Evolutionary conservation across 2,113 vertebrate species (phyloP).

Genomic region (Peromyscus leucopus): DNA sequence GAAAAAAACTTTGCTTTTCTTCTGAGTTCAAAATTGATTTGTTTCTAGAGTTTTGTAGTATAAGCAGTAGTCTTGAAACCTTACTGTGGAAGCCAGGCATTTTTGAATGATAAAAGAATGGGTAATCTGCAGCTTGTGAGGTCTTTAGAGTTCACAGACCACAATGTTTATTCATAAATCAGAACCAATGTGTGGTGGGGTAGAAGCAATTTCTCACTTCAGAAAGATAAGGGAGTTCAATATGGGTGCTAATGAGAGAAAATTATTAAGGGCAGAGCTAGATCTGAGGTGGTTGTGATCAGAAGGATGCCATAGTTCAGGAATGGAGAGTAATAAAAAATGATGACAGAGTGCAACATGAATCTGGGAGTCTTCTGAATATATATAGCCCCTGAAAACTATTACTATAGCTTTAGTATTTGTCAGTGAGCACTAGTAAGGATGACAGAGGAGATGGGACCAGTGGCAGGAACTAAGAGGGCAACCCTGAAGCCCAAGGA

Average conservation of each 20-base stretch:
- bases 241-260: neutral
- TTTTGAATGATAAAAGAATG: neutral
- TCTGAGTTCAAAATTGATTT: constrained; percentile 13
- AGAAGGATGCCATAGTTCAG: neutral
- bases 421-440: neutral
- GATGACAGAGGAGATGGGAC: neutral
- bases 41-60: neutral
- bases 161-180: constrained; percentile 29
- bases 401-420: neutral
- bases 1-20: neutral
- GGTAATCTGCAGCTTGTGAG: neutral
- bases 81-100: neutral
- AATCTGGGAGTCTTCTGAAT: neutral
- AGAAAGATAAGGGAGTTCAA: neutral
- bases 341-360: neutral
- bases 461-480: neutral
- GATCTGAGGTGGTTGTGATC: neutral
- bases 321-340: neutral
- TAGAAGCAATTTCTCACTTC: neutral
- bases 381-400: neutral
- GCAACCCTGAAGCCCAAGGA: neutral
- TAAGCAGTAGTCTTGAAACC: constrained; percentile 10
- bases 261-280: neutral
- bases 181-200: neutral
- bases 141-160: neutral